Evolutionary conservation across 1,140 invertebrate genomes (phyloP), one percentile per base, ranked within the genome.

Genomic region (Apis cerana): DNA sequence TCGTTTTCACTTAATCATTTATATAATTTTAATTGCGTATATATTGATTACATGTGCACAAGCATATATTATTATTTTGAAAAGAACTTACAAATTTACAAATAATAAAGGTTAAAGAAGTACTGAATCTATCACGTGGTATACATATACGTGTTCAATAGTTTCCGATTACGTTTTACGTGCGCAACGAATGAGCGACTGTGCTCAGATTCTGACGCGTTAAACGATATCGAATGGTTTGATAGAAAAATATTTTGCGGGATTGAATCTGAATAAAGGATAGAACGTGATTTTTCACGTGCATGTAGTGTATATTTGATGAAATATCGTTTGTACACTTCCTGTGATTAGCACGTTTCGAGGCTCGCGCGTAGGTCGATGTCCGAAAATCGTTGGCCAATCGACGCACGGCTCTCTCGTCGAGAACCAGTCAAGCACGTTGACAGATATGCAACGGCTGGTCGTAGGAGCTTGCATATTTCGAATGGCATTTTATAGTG

Each of bases 361-460:
- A 85, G 69, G 21, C 59, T 89, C 81, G 81, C 86, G 81, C 86
- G 83, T 59, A 83, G 76, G 69, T 79, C 74, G 75, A 77, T 69
- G 72, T 65, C 59, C 70, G 72, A 75, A 74, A 85, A 65, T 56
- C 50, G 50, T 88, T 82, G 67, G 85, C 91, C 91, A 91, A 92
- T 91, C 90, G 86, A 85, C 86, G 87, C 71, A 43, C 65, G 85
- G 89, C 83, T 92, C 84, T 92, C 89, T 91, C 80, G 80, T 82
- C 82, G 79, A 77, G 81, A 82, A 88, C 90, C 92, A 93, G 91
- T 93, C 91, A 91, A 90, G 89, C 88, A 87, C 87, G 85, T 89
- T 90, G 91, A 92, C 87, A 91, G 90, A 92, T 90, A 88, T 87
- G 86, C 87, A 88, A 83, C 77, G 87, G 80, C 82, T 84, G 87